Percentiles rank a stretch among this genome's conserved stretches.
phyloP scores from a whole-genome alignment of 2,888 invertebrate species.

The Archips xylosteana region DNA sequence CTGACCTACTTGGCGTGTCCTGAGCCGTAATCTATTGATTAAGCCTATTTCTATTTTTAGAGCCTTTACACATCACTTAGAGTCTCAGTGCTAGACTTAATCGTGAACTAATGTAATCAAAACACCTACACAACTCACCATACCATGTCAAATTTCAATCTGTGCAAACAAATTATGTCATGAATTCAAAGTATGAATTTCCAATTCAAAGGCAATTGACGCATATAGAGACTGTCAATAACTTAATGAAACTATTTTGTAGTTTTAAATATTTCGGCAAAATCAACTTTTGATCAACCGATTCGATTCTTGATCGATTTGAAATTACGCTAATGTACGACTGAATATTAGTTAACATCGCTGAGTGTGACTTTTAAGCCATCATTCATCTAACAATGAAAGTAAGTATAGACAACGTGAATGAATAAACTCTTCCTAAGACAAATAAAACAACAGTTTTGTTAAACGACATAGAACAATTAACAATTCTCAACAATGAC shows the following conservation, averaged over 20 bases:
- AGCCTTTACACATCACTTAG: not conserved
- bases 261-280: not conserved
- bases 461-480: not conserved
- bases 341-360: no score
- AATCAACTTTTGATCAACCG: no score
- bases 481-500: not conserved
- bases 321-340: no score
- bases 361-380: no score
- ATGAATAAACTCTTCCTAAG: not conserved
- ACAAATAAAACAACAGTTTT: not conserved
- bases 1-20: no score
- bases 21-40: no score
- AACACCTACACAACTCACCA: not conserved
- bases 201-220: not conserved
- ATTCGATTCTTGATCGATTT: no score
- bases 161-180: slow-evolving; percentile 23
- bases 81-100: no score
- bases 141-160: slow-evolving; percentile 10
- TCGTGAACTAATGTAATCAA: not conserved
- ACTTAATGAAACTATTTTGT: not conserved
- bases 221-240: not conserved
- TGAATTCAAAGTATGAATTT: not conserved
- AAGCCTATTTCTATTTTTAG: not conserved
- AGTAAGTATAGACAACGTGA: not conserved
- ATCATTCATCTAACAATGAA: no score